Evolutionary conservation across 2,113 vertebrate species (phyloP).

Genomic region (Pimephales promelas): DNA sequence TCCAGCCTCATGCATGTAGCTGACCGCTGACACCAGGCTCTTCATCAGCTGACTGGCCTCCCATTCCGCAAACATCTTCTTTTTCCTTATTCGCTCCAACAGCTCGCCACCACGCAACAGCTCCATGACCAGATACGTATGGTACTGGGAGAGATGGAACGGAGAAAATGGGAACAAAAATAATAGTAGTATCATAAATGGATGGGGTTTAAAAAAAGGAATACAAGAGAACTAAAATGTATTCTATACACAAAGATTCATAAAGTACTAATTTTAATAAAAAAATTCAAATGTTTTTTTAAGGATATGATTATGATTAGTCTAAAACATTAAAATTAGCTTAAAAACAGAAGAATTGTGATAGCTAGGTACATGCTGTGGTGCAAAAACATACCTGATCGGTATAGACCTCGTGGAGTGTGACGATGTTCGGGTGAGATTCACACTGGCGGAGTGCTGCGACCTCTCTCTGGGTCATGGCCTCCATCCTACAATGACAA

Average conservation of each 20-base stretch:
- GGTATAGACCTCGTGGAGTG: conserved; percentile 83
- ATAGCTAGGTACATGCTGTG: neutral
- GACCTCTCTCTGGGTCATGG: conserved; percentile 86
- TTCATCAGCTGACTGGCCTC: conserved; percentile 89
- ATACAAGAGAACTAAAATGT: neutral
- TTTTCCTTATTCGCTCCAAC: conserved; percentile 86
- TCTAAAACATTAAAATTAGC: neutral
- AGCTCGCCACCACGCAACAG: conserved; percentile 86
- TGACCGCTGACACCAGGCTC: conserved; percentile 86
- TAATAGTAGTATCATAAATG: neutral
- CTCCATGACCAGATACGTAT: conserved; percentile 91
- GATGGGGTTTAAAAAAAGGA: neutral
- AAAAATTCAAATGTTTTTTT: neutral
- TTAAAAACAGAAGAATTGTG: neutral
- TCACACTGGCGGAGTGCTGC: conserved; percentile 86
- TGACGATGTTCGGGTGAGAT: conserved; percentile 87
- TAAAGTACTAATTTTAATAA: neutral
- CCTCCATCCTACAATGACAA: conserved; percentile 80
- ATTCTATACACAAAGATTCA: neutral
- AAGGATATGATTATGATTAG: too few species aligned
- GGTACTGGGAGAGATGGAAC: conserved; percentile 72
- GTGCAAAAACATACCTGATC: conserved; percentile 80
- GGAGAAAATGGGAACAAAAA: neutral
- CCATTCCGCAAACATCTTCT: conserved; percentile 87
- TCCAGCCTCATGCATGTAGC: conserved; percentile 90